A percentile compares a stretch with the other conserved stretches of the same genome.
These are phyloP conservation scores for Aphidius ervi DNA, from an alignment of 1,140 invertebrate species.

Conservation along the genomic window DNA sequence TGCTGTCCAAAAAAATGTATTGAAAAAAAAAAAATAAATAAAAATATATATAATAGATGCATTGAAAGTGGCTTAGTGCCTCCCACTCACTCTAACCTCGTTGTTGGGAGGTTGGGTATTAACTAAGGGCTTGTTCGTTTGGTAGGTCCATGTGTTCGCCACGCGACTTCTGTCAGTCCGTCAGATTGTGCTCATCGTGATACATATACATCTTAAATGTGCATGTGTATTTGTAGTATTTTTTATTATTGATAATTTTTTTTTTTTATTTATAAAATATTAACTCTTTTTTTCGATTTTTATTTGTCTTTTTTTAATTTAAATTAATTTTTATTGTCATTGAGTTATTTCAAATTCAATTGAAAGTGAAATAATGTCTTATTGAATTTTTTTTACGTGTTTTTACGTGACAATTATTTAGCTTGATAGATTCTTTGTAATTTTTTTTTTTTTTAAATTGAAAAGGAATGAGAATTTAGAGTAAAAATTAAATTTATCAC, in stretches of 20 bases:
- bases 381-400: no score
- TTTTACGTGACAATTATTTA: no score
- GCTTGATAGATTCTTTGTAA: no score
- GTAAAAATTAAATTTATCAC: no score
- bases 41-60: constrained; percentile 18
- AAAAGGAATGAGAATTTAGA: no score
- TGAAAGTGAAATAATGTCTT: no score
- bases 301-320: no score
- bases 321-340: no score
- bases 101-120: constrained; percentile 31
- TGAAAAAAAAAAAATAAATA: constrained; percentile 12
- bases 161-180: constrained; percentile 40
- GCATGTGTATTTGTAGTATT: constrained; percentile 7
- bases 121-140: constrained; percentile 13
- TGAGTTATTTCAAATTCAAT: no score
- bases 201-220: not conserved
- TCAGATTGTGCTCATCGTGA: constrained; percentile 21
- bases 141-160: constrained; percentile 30
- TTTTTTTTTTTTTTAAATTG: no score
- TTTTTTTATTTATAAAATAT: no score
- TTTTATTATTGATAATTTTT: not conserved
- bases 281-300: no score
- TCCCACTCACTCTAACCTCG: constrained; percentile 42
- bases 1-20: constrained; percentile 1
- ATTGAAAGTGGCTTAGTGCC: constrained; percentile 39